phyloP scores from a whole-genome alignment of 1,140 invertebrate genomes.

The Scaptodrosophila lebanonensis region DNA sequence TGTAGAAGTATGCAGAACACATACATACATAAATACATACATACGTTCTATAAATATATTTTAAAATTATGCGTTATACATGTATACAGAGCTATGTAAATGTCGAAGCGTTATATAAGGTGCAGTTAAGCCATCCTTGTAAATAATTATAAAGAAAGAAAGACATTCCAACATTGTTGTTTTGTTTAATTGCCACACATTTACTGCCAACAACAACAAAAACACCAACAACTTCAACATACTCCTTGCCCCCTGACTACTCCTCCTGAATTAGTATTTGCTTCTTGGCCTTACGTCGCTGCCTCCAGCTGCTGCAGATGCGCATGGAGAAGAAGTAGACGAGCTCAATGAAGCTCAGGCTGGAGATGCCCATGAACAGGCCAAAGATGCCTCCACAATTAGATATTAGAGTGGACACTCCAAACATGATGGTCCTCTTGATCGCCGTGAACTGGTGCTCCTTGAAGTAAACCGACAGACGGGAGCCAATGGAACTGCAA shows the following conservation, averaged over 20 bases:
- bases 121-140: slow-evolving; percentile 75
- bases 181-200: slow-evolving; percentile 56
- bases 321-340: slow-evolving; percentile 77
- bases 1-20: slow-evolving; percentile 29
- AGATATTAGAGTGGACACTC: slow-evolving; percentile 82
- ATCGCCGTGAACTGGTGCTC: slow-evolving; percentile 83
- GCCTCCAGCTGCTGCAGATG: slow-evolving; percentile 63
- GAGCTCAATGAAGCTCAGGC: slow-evolving; percentile 79
- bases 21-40: slow-evolving; percentile 4
- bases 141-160: slow-evolving; percentile 77
- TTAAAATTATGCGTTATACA: slow-evolving; percentile 57
- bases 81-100: slow-evolving; percentile 60
- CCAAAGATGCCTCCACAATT: slow-evolving; percentile 83
- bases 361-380: slow-evolving; percentile 81
- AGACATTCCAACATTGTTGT: slow-evolving; percentile 76
- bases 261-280: slow-evolving; percentile 32
- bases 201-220: no score
- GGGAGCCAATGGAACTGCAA: slow-evolving; percentile 59
- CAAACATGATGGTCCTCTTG: slow-evolving; percentile 81
- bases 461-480: slow-evolving; percentile 80
- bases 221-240: no score
- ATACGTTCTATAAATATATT: slow-evolving; percentile 49
- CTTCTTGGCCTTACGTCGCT: slow-evolving; percentile 53
- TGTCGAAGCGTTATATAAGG: slow-evolving; percentile 73
- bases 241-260: no score